phyloP scores from a whole-genome alignment of 2,113 vertebrate genomes.

The Lepisosteus oculatus region DNA sequence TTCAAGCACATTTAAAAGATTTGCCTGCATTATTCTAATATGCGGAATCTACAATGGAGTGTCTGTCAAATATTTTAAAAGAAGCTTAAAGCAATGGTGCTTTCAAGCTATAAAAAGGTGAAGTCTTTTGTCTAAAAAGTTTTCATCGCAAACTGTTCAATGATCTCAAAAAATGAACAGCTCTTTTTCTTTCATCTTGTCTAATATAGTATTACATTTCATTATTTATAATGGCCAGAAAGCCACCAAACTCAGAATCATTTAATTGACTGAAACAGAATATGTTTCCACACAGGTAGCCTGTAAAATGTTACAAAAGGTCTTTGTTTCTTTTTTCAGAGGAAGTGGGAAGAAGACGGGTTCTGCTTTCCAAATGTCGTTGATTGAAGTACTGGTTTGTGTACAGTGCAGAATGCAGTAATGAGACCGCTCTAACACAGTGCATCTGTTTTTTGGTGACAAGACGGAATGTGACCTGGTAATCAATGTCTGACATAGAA shows the following conservation, averaged over 20 bases:
- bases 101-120: slow-evolving; percentile 1
- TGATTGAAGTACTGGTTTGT: slow-evolving; percentile 12
- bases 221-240: slow-evolving; percentile 17
- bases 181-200: slow-evolving; percentile 19
- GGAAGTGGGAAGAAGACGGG: not conserved
- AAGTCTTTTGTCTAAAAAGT: slow-evolving; percentile 8
- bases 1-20: not conserved
- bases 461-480: not conserved
- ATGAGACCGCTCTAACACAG: not conserved
- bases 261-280: slow-evolving; percentile 12
- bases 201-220: slow-evolving; percentile 24
- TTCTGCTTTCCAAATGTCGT: not conserved
- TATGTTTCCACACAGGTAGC: slow-evolving; percentile 13
- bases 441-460: slow-evolving; percentile 12
- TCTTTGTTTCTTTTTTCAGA: slow-evolving; percentile 20
- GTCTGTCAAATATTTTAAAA: not conserved
- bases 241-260: slow-evolving; percentile 5
- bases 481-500: not conserved
- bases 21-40: not conserved
- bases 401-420: not conserved
- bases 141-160: not conserved
- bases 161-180: slow-evolving; percentile 19
- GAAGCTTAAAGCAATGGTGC: slow-evolving; percentile 9
- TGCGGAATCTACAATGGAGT: not conserved
- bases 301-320: slow-evolving; percentile 22